These are phyloP conservation scores for Lutraria rhynchaena DNA, from an alignment of 1,140 invertebrate species.

Conservation along the genomic window DNA sequence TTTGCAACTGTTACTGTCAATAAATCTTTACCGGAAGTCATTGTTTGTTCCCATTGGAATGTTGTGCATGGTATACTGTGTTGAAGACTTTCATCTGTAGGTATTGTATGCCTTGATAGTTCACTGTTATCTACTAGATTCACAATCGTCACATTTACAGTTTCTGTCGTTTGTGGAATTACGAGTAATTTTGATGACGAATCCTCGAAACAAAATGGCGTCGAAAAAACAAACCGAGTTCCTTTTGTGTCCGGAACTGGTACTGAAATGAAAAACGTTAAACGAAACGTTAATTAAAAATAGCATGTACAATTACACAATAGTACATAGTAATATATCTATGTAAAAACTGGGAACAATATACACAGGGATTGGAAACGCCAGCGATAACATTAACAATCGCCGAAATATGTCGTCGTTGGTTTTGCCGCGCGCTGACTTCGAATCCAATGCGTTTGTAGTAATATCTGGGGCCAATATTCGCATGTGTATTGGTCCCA, in stretches of 20 bases:
- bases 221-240: conserved; percentile 32
- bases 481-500: no score
- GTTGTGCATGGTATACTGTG: not conserved
- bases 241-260: conserved; percentile 48
- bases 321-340: no score
- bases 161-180: conserved; percentile 47
- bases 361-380: no score
- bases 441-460: no score
- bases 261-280: not conserved
- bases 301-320: no score
- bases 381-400: no score
- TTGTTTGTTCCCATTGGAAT: not conserved
- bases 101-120: not conserved
- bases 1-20: not conserved
- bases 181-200: conserved; percentile 24
- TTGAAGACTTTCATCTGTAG: conserved; percentile 6
- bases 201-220: conserved; percentile 17
- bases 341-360: no score
- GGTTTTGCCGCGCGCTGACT: no score
- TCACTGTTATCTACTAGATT: not conserved
- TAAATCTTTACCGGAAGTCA: not conserved
- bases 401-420: no score
- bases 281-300: no score
- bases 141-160: conserved; percentile 41
- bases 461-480: no score